These are phyloP conservation scores for Intellagama lesueurii DNA, from an alignment of 2,797 vertebrate species.

Conservation along the genomic window DNA sequence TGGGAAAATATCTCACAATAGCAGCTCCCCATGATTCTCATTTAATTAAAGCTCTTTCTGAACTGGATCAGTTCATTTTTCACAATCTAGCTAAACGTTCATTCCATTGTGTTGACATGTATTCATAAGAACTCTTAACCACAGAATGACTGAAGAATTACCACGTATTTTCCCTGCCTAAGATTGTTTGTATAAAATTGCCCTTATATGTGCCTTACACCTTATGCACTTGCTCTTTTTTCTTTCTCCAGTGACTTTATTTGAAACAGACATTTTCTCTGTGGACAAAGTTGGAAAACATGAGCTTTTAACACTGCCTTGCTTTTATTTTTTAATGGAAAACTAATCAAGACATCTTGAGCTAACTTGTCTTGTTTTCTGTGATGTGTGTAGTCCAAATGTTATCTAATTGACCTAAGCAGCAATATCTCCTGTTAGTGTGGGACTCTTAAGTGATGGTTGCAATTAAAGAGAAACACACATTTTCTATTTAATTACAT, in stretches of 20 bases:
- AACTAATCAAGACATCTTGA: constrained; percentile 20
- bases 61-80: background rate
- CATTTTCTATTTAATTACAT: background rate
- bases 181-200: constrained; percentile 10
- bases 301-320: background rate
- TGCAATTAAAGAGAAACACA: background rate
- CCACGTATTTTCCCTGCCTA: background rate
- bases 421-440: background rate
- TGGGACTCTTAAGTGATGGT: background rate
- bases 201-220: background rate
- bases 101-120: background rate
- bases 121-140: background rate
- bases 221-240: background rate
- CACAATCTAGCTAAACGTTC: background rate
- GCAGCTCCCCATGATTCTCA: background rate
- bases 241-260: background rate
- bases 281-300: background rate
- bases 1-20: background rate
- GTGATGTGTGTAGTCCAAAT: constrained; percentile 12
- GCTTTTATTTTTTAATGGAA: background rate
- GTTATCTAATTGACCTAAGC: constrained; percentile 18
- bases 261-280: constrained; percentile 15
- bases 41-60: background rate
- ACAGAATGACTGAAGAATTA: background rate
- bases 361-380: background rate